Conservation (phyloP, 2,113 vertebrate genomes). For the Carettochelys insculpta region DNA sequence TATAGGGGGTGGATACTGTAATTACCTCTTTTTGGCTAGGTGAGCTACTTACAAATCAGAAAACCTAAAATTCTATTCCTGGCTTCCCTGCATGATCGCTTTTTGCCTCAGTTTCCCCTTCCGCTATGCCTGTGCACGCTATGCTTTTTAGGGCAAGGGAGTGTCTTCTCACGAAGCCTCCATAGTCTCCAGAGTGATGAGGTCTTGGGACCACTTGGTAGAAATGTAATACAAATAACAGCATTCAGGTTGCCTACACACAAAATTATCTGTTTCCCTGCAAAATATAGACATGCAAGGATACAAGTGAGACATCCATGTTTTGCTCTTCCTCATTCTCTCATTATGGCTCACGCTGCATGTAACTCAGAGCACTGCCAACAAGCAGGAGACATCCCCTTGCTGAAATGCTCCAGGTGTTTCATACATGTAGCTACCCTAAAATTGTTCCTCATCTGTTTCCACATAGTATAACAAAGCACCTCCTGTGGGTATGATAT, state of each 20-base stretch:
- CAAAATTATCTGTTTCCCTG: neutral
- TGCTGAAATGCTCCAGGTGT: neutral
- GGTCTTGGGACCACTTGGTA: neutral
- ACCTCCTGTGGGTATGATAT: neutral
- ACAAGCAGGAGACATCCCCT: neutral
- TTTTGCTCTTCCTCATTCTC: neutral
- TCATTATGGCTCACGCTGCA: neutral
- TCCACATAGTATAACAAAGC: accelerated
- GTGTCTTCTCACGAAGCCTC: neutral
- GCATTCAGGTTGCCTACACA: neutral
- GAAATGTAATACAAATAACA: neutral
- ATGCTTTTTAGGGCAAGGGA: neutral
- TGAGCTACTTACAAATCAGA: accelerated
- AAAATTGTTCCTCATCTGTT: neutral
- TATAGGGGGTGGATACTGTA: neutral
- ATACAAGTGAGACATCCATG: accelerated
- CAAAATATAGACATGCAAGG: neutral
- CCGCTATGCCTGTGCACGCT: neutral
- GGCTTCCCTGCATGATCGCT: neutral
- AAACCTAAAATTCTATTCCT: neutral
- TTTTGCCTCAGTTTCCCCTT: neutral
- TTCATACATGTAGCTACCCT: neutral
- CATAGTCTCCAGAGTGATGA: neutral
- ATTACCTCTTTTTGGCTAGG: neutral
- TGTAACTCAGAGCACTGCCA: neutral